These are phyloP conservation scores for Agrochola macilenta DNA, from an alignment of 2,888 invertebrate genomes.

Conservation along the genomic window DNA sequence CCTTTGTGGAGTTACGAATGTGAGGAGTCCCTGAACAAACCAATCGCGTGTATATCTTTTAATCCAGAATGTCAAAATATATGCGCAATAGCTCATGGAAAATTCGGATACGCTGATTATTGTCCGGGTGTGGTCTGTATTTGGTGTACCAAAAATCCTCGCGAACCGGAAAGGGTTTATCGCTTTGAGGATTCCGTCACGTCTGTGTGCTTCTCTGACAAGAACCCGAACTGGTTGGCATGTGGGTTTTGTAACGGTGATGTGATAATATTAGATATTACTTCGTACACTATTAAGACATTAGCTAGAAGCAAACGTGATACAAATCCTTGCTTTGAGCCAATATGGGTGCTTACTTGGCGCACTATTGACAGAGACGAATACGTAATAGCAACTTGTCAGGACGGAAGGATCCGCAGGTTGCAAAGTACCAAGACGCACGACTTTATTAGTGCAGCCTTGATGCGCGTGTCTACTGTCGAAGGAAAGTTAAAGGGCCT, in stretches of 20 bases:
- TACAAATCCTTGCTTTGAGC: constrained; percentile 92
- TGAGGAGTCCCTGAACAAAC: constrained; percentile 86
- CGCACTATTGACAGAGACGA: constrained; percentile 85
- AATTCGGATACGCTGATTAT: constrained; percentile 90
- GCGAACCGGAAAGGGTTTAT: constrained; percentile 93
- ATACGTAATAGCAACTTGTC: constrained; percentile 90
- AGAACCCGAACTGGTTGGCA: constrained; percentile 93
- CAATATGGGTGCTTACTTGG: constrained; percentile 93
- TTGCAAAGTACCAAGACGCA: constrained; percentile 90
- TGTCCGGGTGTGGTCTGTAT: constrained; percentile 92
- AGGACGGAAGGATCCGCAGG: constrained; percentile 91
- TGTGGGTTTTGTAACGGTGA: constrained; percentile 94
- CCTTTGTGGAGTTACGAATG: constrained; percentile 93
- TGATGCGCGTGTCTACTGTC: constrained; percentile 92
- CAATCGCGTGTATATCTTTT: constrained; percentile 92
- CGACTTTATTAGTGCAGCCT: constrained; percentile 91
- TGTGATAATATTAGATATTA: constrained; percentile 93
- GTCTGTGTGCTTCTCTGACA: constrained; percentile 92
- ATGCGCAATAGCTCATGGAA: constrained; percentile 94
- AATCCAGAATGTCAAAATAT: constrained; percentile 93
- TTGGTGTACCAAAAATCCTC: constrained; percentile 96
- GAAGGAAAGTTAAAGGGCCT: constrained; percentile 92
- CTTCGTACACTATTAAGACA: constrained; percentile 86
- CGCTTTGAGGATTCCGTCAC: constrained; percentile 92
- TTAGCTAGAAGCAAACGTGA: constrained; percentile 90